Conservation (phyloP, 2,113 vertebrate genomes). For the Sclerurus mexicanus region DNA sequence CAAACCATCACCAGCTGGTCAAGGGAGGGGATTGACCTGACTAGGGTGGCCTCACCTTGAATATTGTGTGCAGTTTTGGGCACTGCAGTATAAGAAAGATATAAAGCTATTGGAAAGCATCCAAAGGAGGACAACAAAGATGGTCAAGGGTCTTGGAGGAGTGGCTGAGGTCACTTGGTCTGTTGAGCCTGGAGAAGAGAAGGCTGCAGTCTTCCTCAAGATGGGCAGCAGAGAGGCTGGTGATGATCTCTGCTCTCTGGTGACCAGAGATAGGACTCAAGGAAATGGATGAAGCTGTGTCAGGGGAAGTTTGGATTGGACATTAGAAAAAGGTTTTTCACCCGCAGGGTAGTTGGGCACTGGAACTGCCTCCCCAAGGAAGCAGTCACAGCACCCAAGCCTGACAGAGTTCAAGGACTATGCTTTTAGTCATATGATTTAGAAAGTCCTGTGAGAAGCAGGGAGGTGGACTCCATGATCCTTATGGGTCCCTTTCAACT, state of each 20-base stretch:
- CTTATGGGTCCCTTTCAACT: neutral
- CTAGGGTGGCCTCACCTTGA: fast-evolving
- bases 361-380: neutral
- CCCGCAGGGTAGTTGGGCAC: neutral
- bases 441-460: neutral
- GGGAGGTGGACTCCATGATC: neutral
- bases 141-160: neutral
- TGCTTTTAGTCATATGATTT: neutral
- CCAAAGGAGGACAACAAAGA: neutral
- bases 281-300: neutral
- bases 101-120: neutral
- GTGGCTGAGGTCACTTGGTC: neutral
- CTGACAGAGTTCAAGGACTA: neutral
- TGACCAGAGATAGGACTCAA: fast-evolving
- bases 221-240: fast-evolving
- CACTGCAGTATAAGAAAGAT: fast-evolving
- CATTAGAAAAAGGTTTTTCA: neutral
- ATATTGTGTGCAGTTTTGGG: neutral
- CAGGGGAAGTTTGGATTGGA: neutral
- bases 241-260: neutral
- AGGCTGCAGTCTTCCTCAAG: neutral
- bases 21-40: fast-evolving
- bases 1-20: fast-evolving
- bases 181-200: neutral
- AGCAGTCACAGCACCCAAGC: neutral